phyloP scores from a whole-genome alignment of 2,888 invertebrate species.

The Ligdia adustata region DNA sequence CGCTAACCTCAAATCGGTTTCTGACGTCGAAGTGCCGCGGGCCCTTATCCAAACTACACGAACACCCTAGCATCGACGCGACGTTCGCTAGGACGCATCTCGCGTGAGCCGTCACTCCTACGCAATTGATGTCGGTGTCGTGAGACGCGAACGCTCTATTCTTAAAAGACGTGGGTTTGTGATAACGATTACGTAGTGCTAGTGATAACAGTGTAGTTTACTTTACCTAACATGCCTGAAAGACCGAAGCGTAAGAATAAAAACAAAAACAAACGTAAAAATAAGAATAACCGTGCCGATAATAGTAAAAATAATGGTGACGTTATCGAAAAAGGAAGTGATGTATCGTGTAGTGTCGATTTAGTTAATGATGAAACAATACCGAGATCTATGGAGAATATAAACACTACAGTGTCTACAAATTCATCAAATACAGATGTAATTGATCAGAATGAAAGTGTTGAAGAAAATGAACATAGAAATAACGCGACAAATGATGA shows the following conservation, averaged over 20 bases:
- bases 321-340: slow-evolving; percentile 41
- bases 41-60: slow-evolving; percentile 63
- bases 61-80: slow-evolving; percentile 52
- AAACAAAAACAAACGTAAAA: slow-evolving; percentile 65
- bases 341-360: slow-evolving; percentile 42
- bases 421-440: slow-evolving; percentile 10
- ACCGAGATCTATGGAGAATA: slow-evolving; percentile 4
- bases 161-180: slow-evolving; percentile 63
- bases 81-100: slow-evolving; percentile 48
- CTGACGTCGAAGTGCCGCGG: slow-evolving; percentile 50
- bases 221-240: slow-evolving; percentile 68
- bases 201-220: slow-evolving; percentile 68
- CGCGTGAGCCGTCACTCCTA: slow-evolving; percentile 61
- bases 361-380: slow-evolving; percentile 30
- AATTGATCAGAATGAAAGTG: slow-evolving; percentile 9
- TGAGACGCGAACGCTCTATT: slow-evolving; percentile 52
- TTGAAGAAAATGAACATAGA: slow-evolving; percentile 9
- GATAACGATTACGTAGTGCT: slow-evolving; percentile 61
- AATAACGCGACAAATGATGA: slow-evolving; percentile 13
- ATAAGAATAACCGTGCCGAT: slow-evolving; percentile 61
- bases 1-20: slow-evolving; percentile 59
- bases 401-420: slow-evolving; percentile 4
- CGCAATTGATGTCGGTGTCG: slow-evolving; percentile 64
- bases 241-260: slow-evolving; percentile 73
- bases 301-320: slow-evolving; percentile 50